phyloP scores from a whole-genome alignment of 2,888 invertebrate genomes.

The Parascotia fuliginaria region DNA sequence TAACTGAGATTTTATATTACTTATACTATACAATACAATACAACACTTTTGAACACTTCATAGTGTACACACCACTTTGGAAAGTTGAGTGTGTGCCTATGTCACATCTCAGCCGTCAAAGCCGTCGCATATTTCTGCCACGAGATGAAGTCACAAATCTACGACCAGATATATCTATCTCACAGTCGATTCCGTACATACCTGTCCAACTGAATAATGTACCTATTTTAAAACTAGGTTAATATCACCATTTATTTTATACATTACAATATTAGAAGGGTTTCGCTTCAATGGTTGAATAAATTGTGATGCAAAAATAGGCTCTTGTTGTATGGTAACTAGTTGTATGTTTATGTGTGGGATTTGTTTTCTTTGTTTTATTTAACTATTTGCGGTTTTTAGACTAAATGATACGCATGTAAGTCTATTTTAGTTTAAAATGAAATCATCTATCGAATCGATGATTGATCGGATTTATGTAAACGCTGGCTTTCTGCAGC shows the following conservation, averaged over 20 bases:
- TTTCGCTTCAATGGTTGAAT: neutral
- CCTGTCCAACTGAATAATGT: constrained; percentile 46
- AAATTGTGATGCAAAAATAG: constrained; percentile 3
- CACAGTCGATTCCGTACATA: constrained; percentile 49
- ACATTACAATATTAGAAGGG: constrained; percentile 24
- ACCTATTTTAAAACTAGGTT: constrained; percentile 46
- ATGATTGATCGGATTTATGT: no score
- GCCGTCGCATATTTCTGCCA: constrained; percentile 70
- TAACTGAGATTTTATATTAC: no score
- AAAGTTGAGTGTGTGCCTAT: constrained; percentile 54
- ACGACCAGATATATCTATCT: constrained; percentile 55
- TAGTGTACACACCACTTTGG: constrained; percentile 45
- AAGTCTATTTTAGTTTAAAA: no score
- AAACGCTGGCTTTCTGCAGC: no score
- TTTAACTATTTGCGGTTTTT: neutral
- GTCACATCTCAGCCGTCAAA: constrained; percentile 67
- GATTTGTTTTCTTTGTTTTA: neutral
- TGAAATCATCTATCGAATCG: no score
- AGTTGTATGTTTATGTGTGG: neutral
- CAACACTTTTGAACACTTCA: no score
- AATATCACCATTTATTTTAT: constrained; percentile 35
- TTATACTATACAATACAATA: no score
- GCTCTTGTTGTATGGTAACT: constrained; percentile 8
- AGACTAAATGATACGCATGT: no score
- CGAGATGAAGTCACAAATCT: constrained; percentile 79